Evolutionary conservation across 2,888 invertebrate species (phyloP).

Genomic region (Agrotis ipsilon): DNA sequence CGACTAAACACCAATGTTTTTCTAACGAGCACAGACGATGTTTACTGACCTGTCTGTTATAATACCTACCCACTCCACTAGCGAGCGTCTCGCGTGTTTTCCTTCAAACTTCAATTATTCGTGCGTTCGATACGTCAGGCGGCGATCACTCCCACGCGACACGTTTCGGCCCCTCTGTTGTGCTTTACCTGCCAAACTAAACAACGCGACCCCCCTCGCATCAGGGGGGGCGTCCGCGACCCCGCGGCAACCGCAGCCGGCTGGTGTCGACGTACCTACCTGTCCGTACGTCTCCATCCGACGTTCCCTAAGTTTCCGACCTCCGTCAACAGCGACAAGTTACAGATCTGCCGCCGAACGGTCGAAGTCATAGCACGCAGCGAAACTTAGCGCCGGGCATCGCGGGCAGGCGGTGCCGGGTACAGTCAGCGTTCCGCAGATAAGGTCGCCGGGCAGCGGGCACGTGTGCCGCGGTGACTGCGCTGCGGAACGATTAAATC

Average conservation of each 20-base stretch:
- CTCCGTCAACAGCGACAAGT: constrained; percentile 76
- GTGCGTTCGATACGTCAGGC: constrained; percentile 73
- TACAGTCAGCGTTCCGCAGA: constrained; percentile 60
- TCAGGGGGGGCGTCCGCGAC: constrained; percentile 69
- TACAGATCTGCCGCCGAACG: constrained; percentile 66
- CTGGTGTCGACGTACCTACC: constrained; percentile 69
- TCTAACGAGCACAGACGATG: constrained; percentile 28
- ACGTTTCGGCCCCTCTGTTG: constrained; percentile 75
- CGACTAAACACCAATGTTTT: constrained; percentile 37
- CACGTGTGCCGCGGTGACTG: constrained; percentile 56
- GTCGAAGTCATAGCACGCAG: constrained; percentile 74
- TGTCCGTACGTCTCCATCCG: constrained; percentile 63
- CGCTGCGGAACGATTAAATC: constrained; percentile 78
- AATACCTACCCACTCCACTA: constrained; percentile 33
- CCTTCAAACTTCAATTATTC: constrained; percentile 73
- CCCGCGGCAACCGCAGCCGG: constrained; percentile 79
- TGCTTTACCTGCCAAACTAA: constrained; percentile 86
- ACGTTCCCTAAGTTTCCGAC: constrained; percentile 73
- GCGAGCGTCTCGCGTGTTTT: constrained; percentile 65
- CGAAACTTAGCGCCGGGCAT: constrained; percentile 57
- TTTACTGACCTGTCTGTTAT: constrained; percentile 51
- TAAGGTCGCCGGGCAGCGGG: constrained; percentile 44
- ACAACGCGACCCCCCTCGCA: constrained; percentile 69
- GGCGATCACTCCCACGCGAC: constrained; percentile 78
- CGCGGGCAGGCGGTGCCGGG: constrained; percentile 7